Evolutionary conservation across 2,888 invertebrate species (phyloP).

Genomic region (Noctua comes): DNA sequence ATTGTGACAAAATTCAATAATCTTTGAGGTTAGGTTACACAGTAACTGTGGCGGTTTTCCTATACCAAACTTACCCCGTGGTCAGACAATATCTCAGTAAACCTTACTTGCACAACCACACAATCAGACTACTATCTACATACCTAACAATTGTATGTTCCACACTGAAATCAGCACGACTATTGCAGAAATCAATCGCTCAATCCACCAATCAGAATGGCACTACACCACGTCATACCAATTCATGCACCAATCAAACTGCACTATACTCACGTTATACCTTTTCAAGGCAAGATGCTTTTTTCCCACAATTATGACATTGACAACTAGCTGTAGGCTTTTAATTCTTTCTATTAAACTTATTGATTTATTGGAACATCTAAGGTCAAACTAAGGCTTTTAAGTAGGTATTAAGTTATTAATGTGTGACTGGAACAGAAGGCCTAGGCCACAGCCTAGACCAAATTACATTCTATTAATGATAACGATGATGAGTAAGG

Average conservation of each 20-base stretch:
- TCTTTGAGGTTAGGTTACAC: neutral
- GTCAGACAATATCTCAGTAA: neutral
- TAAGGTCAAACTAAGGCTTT: neutral
- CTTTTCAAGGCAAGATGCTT: neutral
- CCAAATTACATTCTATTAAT: neutral
- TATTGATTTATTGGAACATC: constrained; percentile 26
- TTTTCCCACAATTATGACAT: constrained; percentile 46
- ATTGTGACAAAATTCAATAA: neutral
- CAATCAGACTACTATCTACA: neutral
- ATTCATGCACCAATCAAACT: constrained; percentile 1
- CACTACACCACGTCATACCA: neutral
- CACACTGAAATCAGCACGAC: neutral
- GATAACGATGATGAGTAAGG: neutral
- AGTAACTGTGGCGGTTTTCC: neutral
- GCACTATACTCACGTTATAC: neutral
- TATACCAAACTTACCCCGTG: neutral
- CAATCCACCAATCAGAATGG: neutral
- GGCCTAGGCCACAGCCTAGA: neutral
- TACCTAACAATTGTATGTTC: neutral
- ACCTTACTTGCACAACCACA: neutral
- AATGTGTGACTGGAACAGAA: neutral
- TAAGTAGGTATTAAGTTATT: neutral
- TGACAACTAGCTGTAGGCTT: neutral
- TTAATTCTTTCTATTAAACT: neutral
- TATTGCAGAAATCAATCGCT: neutral